Conservation (phyloP, 2,888 invertebrate species). For the Stratiomys singularior region DNA sequence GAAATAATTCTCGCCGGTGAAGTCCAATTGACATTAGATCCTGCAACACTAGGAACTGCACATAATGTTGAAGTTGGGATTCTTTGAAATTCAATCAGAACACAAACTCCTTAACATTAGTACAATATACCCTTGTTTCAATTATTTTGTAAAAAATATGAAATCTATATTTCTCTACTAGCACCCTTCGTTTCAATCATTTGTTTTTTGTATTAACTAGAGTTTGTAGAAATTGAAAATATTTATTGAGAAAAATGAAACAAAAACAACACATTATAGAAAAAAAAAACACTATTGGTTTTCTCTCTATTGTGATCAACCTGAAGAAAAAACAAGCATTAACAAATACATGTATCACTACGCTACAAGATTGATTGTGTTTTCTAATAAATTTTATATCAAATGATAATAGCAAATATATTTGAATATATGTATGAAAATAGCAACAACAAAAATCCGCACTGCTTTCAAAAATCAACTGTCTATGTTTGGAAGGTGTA, state of each 20-base stretch:
- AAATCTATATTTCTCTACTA: slow-evolving; percentile 33
- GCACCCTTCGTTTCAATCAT: slow-evolving; percentile 46
- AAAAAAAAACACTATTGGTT: slow-evolving; percentile 21
- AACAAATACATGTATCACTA: slow-evolving; percentile 10
- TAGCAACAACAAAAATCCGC: background rate
- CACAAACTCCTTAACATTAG: slow-evolving; percentile 62
- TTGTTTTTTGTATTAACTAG: slow-evolving; percentile 43
- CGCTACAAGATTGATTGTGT: slow-evolving; percentile 39
- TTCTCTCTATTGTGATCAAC: slow-evolving; percentile 45
- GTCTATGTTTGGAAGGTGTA: no score
- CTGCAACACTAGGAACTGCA: slow-evolving; percentile 64
- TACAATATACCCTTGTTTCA: slow-evolving; percentile 56
- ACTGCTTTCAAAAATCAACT: background rate
- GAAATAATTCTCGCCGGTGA: slow-evolving; percentile 84
- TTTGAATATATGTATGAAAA: background rate
- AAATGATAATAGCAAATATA: slow-evolving; percentile 10
- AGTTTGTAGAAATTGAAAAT: slow-evolving; percentile 43
- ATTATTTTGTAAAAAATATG: slow-evolving; percentile 49
- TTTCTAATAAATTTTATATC: slow-evolving; percentile 41
- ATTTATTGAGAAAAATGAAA: slow-evolving; percentile 22
- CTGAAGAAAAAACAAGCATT: slow-evolving; percentile 24
- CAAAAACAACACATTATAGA: background rate
- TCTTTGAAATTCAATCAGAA: slow-evolving; percentile 62
- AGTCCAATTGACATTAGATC: slow-evolving; percentile 75
- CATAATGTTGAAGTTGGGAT: slow-evolving; percentile 65